Evolutionary conservation across 2,888 invertebrate genomes (phyloP).

Genomic region (Hemistola chrysoprasaria): DNA sequence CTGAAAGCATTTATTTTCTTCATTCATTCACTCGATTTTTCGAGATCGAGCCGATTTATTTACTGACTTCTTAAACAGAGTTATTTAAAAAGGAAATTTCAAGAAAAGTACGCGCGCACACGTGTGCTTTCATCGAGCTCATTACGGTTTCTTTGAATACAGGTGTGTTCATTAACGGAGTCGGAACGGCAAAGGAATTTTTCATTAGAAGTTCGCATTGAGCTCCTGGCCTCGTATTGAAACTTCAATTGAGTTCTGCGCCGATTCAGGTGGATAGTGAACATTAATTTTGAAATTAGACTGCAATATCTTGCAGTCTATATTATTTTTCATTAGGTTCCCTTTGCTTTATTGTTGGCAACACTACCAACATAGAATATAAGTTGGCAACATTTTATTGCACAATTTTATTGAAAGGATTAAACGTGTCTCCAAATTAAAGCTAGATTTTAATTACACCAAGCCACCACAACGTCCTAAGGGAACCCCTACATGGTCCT

Average conservation of each 20-base stretch:
- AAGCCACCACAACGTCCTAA: no score
- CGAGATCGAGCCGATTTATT: constrained; percentile 44
- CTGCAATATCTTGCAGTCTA: not conserved
- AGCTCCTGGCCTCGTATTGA: constrained; percentile 35
- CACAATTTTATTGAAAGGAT: no score
- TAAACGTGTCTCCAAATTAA: no score
- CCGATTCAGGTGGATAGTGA: constrained; percentile 11
- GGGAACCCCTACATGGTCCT: no score
- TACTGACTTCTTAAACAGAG: constrained; percentile 42
- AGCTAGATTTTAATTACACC: no score
- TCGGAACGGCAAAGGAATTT: constrained; percentile 62
- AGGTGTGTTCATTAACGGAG: constrained; percentile 36
- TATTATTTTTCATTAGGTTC: no score
- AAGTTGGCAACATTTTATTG: no score
- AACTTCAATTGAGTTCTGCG: constrained; percentile 22
- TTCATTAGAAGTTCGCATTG: constrained; percentile 66
- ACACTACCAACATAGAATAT: no score
- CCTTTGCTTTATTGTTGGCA: no score
- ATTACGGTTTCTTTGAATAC: constrained; percentile 42
- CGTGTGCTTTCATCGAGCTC: constrained; percentile 35
- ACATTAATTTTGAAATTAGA: constrained; percentile 1
- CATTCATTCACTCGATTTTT: constrained; percentile 24
- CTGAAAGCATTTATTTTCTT: constrained; percentile 24
- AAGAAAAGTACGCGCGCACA: constrained; percentile 27
- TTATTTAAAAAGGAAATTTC: constrained; percentile 48